Evolutionary conservation across 2,888 invertebrate species (phyloP).

Genomic region (Apotomis betuletana): DNA sequence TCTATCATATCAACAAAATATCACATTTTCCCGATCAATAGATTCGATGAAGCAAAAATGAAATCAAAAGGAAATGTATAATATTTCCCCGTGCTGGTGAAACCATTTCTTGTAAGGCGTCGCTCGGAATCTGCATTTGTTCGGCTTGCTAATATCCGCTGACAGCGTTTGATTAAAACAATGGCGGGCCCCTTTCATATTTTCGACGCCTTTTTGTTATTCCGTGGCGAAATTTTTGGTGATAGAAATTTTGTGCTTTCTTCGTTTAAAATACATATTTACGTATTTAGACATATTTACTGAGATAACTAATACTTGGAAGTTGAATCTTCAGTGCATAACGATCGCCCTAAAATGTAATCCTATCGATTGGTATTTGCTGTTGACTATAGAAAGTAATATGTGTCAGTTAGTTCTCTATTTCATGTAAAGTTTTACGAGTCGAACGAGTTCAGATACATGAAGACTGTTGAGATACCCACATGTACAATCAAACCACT

Average conservation of each 20-base stretch:
- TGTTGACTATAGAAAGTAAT: no score
- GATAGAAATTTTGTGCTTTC: no score
- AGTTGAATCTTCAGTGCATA: no score
- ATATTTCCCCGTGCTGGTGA: neutral
- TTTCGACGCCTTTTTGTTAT: neutral
- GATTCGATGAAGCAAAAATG: neutral
- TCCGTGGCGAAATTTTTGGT: no score
- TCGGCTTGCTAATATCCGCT: slow-evolving; percentile 53
- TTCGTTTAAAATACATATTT: no score
- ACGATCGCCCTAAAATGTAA: no score
- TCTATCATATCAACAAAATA: neutral
- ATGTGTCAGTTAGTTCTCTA: neutral
- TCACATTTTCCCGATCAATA: neutral
- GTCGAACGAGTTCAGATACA: neutral
- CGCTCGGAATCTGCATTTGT: slow-evolving; percentile 36
- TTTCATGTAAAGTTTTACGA: neutral
- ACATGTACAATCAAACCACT: neutral
- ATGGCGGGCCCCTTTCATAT: slow-evolving; percentile 20
- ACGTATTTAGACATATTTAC: no score
- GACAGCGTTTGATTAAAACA: slow-evolving; percentile 51
- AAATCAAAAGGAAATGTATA: slow-evolving; percentile 14
- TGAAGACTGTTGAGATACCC: neutral
- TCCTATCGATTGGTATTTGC: no score
- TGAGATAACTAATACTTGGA: no score
- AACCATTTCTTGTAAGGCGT: slow-evolving; percentile 16